phyloP scores from a whole-genome alignment of 2,113 vertebrate species.

The Narcine bancroftii region DNA sequence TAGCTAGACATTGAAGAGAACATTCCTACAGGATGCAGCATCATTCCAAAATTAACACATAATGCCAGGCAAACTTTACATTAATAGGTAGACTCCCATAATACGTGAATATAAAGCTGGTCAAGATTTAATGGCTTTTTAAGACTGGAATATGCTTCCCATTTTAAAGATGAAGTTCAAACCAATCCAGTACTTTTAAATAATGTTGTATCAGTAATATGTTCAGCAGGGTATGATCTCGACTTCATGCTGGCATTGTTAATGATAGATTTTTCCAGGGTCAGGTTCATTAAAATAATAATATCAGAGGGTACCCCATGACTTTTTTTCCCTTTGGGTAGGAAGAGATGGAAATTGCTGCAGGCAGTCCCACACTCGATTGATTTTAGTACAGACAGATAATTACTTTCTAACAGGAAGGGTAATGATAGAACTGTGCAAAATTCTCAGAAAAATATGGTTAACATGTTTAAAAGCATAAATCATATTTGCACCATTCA shows the following conservation, averaged over 20 bases:
- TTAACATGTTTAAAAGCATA: neutral
- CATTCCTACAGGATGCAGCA: no score
- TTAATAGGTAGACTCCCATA: no score
- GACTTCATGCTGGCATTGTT: neutral
- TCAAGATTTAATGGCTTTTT: neutral
- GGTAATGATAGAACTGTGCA: neutral
- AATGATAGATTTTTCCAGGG: neutral
- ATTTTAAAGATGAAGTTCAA: neutral
- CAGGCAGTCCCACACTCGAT: neutral
- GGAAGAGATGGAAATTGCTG: neutral
- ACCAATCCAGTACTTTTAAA: neutral
- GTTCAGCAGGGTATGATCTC: neutral
- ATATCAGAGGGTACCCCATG: neutral
- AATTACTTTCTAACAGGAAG: neutral
- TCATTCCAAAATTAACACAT: no score
- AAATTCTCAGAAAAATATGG: neutral
- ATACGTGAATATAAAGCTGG: neutral
- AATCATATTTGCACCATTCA: neutral
- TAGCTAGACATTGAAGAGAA: no score
- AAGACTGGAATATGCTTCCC: neutral
- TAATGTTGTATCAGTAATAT: neutral
- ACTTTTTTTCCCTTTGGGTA: neutral
- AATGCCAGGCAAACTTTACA: no score
- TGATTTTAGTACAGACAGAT: neutral
- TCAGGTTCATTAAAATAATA: neutral